A percentile compares a stretch with the other conserved stretches of the same genome.
phyloP scores from a whole-genome alignment of 1,140 invertebrate genomes.

The Drosophila littoralis region DNA sequence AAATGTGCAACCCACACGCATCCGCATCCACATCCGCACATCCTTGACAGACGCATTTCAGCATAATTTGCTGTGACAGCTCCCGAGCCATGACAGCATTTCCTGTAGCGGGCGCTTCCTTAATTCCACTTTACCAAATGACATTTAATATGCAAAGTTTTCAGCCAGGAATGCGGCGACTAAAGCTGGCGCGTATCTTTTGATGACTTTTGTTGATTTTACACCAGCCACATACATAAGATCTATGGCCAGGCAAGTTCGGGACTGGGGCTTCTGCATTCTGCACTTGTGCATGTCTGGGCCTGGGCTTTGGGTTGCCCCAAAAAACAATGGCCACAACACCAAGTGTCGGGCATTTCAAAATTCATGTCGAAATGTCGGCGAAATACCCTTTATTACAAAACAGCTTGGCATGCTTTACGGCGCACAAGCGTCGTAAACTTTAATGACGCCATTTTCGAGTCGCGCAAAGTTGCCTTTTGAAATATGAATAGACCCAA shows the following conservation, averaged over 20 bases:
- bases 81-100: constrained; percentile 42
- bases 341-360: constrained; percentile 57
- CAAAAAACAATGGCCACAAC: constrained; percentile 58
- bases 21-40: constrained; percentile 43
- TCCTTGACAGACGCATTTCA: constrained; percentile 76
- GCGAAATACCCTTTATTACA: constrained; percentile 80
- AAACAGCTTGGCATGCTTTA: constrained; percentile 77
- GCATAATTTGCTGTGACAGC: constrained; percentile 79
- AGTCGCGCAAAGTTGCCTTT: constrained; percentile 73
- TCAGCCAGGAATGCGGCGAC: constrained; percentile 30
- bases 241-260: constrained; percentile 33
- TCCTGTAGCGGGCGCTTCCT: constrained; percentile 57
- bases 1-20: constrained; percentile 60
- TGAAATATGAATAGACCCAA: constrained; percentile 77
- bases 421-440: constrained; percentile 72
- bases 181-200: constrained; percentile 69
- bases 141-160: constrained; percentile 83
- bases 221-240: constrained; percentile 48
- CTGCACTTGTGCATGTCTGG: constrained; percentile 44
- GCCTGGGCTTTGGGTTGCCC: constrained; percentile 3
- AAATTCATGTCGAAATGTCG: constrained; percentile 58
- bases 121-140: constrained; percentile 81
- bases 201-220: constrained; percentile 82
- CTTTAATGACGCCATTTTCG: constrained; percentile 78
- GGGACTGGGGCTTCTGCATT: constrained; percentile 17